Conservation (phyloP, 2,113 vertebrate genomes). For the Oreochromis spilurus region DNA sequence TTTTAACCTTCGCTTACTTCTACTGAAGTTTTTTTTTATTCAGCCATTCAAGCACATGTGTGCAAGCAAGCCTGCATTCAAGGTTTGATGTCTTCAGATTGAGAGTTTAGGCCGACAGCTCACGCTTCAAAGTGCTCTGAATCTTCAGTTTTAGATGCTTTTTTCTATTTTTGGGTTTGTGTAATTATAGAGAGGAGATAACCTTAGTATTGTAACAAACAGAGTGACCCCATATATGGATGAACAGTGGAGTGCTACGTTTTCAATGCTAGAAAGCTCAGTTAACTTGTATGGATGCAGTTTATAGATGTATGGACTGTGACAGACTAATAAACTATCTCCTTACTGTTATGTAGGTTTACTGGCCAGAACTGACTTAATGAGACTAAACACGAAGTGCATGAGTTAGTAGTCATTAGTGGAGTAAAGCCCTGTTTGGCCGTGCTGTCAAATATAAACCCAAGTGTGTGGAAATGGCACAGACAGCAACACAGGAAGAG, state of each 20-base stretch:
- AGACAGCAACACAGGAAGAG: neutral
- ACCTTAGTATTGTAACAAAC: neutral
- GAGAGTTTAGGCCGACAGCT: no score
- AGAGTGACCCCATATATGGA: neutral
- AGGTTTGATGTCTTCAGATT: neutral
- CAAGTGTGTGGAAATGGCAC: neutral
- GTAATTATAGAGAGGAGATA: neutral
- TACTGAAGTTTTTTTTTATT: neutral
- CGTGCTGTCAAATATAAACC: neutral
- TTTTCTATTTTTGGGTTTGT: accelerated
- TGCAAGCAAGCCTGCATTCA: neutral
- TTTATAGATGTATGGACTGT: neutral
- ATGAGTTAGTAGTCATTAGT: neutral
- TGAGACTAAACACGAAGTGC: neutral
- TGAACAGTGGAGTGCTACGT: neutral
- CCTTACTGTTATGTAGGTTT: neutral
- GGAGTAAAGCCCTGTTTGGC: neutral
- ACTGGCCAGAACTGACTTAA: neutral
- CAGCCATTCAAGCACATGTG: no score
- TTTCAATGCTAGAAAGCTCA: neutral
- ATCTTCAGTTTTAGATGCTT: neutral
- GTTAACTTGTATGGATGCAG: neutral
- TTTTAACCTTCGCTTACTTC: neutral
- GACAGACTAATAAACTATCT: neutral
- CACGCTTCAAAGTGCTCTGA: no score